Evolutionary conservation across 2,797 vertebrate species (phyloP), one percentile per base, ranked within the genome.

Genomic region (Artibeus jamaicensis): DNA sequence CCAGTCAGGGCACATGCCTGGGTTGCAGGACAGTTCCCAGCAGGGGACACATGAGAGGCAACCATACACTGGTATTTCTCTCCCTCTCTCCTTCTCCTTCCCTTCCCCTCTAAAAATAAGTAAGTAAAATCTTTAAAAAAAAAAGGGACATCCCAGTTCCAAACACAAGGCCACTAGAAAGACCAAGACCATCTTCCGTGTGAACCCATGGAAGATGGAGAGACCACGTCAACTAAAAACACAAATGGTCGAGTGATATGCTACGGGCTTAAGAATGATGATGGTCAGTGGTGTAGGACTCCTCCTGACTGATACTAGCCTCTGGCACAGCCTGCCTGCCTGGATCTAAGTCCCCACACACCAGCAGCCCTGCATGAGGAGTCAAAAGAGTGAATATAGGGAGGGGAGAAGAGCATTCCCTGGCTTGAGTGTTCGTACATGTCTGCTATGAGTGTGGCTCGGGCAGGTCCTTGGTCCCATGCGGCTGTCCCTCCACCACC

Each of bases 271-370:
- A 77, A n/a, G 53, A 22, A 62, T 4, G 18, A 73, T 34, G 29
- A 11, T 0, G 3, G 7, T 3, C 22, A 19, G 70, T 1, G 34
- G n/a, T 0, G 2, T 0, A 5, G 32, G 68, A 9, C 55, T 76
- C 55, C 24, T 8, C 55, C 24, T 8, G 32, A 4, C 6, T 0
- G 0, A 83, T 44, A 3, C 39, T 32, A 29, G 39, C n/a, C 78
- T 48, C 65, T 37, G 50, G 42, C n/a, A 4, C 29, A 24, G 77
- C 53, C 81, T 3, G 53, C 53, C 81, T 3, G 53, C 55, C 50
- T 24, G 59, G 55, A 10, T 9, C 73, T 19, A 24, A 21, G 11
- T 21, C 29, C 73, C 71, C 4, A 0, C 76, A 18, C 16, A 12
- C 29, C 0, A 22, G 22, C 55, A 55, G 83, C 67, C 15, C 2